A percentile compares a stretch with the other conserved stretches of the same genome.
Conservation (phyloP, 2,113 vertebrate genomes). For the Prunella himalayana region DNA sequence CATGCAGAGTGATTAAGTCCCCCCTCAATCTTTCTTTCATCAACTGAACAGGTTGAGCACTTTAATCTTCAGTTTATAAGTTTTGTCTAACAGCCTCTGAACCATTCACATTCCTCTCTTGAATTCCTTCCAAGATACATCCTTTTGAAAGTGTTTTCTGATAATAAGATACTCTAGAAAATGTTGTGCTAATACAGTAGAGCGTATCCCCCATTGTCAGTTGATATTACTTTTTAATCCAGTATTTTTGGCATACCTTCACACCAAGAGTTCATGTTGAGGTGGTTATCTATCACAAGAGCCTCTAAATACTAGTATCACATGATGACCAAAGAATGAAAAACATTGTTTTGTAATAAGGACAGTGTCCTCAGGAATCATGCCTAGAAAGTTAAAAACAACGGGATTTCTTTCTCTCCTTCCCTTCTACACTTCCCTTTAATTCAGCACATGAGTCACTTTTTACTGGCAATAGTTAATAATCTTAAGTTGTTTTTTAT, state of each 20-base stretch:
- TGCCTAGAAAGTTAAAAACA: background rate
- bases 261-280: background rate
- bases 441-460: background rate
- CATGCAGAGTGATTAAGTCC: background rate
- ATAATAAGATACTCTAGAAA: background rate
- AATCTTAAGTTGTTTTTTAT: background rate
- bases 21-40: background rate
- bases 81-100: background rate
- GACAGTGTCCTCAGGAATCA: background rate
- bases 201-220: background rate
- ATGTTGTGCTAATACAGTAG: background rate
- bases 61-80: slow-evolving; percentile 3
- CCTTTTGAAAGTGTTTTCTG: background rate
- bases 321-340: background rate
- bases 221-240: background rate
- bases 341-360: background rate
- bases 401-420: background rate
- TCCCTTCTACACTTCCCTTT: background rate
- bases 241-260: background rate
- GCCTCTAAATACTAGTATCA: background rate
- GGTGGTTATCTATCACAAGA: background rate
- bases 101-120: background rate
- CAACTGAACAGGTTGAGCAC: background rate
- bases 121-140: background rate
- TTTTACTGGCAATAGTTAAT: background rate